Evolutionary conservation across 2,888 invertebrate genomes (phyloP).

Genomic region (Willowsia nigromaculata): DNA sequence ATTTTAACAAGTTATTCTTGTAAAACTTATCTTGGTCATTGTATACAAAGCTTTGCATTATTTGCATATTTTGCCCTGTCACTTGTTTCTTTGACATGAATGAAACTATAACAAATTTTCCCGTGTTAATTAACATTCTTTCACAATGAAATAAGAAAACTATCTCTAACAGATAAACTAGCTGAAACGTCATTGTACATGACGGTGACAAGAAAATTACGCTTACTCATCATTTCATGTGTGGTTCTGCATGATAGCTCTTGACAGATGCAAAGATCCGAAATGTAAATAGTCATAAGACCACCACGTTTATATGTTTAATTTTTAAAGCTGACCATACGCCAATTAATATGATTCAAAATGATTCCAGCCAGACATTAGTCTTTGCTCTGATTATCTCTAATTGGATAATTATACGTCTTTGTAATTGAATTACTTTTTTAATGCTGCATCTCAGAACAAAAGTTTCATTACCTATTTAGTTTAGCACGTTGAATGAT

Average conservation of each 20-base stretch:
- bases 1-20: too few species aligned
- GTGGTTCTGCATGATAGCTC: background rate
- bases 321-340: background rate
- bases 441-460: too few species aligned
- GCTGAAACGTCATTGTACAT: background rate
- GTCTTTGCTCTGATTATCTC: background rate
- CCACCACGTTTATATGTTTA: too few species aligned
- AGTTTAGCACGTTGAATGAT: too few species aligned
- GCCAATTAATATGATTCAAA: background rate
- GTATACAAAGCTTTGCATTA: too few species aligned
- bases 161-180: background rate
- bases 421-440: background rate
- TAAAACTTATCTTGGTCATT: too few species aligned
- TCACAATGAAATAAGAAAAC: background rate
- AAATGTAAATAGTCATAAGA: too few species aligned
- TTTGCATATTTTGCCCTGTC: too few species aligned
- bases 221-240: background rate
- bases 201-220: slow-evolving; percentile 32
- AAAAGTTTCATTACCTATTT: too few species aligned
- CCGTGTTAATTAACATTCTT: background rate
- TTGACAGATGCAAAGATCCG: background rate
- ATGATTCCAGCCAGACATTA: background rate
- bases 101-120: background rate
- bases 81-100: background rate
- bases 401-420: background rate